Base-by-base conservation (phyloP, 2,888 invertebrate genomes). In the Conchocele bisecta region DNA sequence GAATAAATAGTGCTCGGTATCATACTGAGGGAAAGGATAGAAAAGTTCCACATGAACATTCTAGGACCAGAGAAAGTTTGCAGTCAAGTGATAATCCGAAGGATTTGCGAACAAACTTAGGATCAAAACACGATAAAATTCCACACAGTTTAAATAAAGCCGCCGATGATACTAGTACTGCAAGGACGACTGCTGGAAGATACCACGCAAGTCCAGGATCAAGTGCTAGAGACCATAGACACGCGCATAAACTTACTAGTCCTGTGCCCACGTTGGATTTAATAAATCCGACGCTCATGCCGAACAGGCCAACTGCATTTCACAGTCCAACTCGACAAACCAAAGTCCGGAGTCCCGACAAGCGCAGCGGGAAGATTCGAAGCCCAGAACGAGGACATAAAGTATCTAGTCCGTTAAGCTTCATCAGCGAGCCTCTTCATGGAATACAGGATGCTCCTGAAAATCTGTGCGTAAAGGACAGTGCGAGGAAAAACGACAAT, bases 391-490 rank as follows among this genome's bases (percentile, higher is more conserved):
- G 46, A 15, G 48, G n/a, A 22, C 35, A 35, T 11, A 33, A 33
- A 22, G 13, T 13, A 15, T n/a, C 50, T 24, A 48, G 46, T 31
- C 50, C 24, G 15, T 33, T 53, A 20, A n/a, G n/a, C 31, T 17
- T 28, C 22, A 5, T 31, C n/a, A 31, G 54, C 20, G 42, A 35
- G 5, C 11, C 37, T 42, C n/a, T n/a, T 31, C 26, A 41, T 4
- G 57, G 28, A 13, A 39, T 67, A 37, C 77, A 77, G 44, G 77
- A 77, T 5, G 61, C 69, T 41, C 77, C 77, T 6, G 77, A 77
- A 28, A 77, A 77, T 65, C 54, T 77, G 7, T 77, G 77, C 56
- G 58, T 77, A 4, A 77, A 77, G 42, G 77, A 77, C 44, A 65
- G 58, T 20, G 66, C 37, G 31, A n/a, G 22, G 15, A 73, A 66